A percentile compares a stretch with the other conserved stretches of the same genome.
Evolutionary conservation across 1,140 invertebrate species (phyloP).

Genomic region (Zaprionus capensis): DNA sequence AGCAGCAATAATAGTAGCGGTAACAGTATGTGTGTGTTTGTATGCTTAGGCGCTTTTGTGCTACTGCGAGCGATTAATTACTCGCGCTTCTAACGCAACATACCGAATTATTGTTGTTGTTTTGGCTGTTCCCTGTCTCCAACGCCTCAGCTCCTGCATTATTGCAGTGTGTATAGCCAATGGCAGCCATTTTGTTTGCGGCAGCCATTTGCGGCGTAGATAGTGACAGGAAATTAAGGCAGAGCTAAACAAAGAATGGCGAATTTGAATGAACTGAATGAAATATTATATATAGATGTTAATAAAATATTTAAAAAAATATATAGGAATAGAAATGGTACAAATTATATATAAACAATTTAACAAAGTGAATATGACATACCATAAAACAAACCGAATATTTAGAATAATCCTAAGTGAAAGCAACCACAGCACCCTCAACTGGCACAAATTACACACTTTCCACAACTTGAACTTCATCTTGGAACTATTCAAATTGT

Average conservation of each 20-base stretch:
- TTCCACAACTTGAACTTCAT: not conserved
- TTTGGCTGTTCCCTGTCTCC: not conserved
- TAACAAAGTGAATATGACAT: too few species aligned
- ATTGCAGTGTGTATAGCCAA: constrained; percentile 28
- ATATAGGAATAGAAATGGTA: not conserved
- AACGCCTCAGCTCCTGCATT: constrained; percentile 25
- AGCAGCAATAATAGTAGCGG: constrained; percentile 7
- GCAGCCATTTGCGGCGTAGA: not conserved
- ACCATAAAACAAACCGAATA: too few species aligned
- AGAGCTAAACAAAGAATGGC: not conserved
- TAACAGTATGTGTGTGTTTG: constrained; percentile 5
- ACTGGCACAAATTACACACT: not conserved
- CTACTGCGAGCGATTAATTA: constrained; percentile 41
- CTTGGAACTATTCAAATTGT: constrained; percentile 22
- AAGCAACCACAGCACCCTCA: not conserved
- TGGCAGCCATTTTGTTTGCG: constrained; percentile 46
- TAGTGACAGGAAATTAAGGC: not conserved
- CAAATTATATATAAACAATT: not conserved
- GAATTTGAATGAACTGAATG: not conserved
- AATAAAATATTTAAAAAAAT: not conserved
- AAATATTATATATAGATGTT: not conserved
- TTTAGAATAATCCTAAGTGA: not conserved
- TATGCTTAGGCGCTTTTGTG: constrained; percentile 30
- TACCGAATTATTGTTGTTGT: constrained; percentile 26
- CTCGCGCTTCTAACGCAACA: constrained; percentile 25